A percentile compares a stretch with the other conserved stretches of the same genome.
Conservation (phyloP, 2,113 vertebrate species). For the Cyanoliseus patagonus region DNA sequence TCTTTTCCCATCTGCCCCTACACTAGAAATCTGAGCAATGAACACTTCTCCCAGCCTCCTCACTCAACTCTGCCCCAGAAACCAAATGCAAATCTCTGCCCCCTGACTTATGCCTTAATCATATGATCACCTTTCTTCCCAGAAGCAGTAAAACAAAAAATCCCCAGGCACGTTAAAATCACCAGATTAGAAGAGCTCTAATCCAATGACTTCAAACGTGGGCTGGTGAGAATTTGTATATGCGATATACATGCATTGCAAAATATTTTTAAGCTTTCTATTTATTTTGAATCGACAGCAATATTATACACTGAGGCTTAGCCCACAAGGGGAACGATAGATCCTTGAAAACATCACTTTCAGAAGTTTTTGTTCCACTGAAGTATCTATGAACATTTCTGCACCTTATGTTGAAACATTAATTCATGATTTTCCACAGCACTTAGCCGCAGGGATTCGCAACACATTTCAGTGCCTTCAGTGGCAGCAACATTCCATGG, state of each 20-base stretch:
- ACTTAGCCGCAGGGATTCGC: neutral
- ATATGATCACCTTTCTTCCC: constrained; percentile 21
- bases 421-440: neutral
- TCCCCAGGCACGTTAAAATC: neutral
- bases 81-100: constrained; percentile 18
- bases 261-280: neutral
- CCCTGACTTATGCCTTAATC: constrained; percentile 27
- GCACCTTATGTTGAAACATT: neutral
- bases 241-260: neutral
- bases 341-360: neutral
- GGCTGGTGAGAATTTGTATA: neutral
- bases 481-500: constrained; percentile 4
- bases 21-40: neutral
- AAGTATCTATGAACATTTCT: neutral
- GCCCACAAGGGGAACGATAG: neutral
- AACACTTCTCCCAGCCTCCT: neutral
- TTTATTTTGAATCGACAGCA: neutral
- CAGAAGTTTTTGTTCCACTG: neutral
- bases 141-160: neutral
- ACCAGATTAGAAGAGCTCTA: neutral
- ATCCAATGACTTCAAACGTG: neutral
- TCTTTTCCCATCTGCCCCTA: neutral
- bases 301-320: neutral
- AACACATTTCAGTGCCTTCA: neutral
- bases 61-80: constrained; percentile 46